Conservation (phyloP, 2,888 invertebrate genomes). For the Cryptocheilus praepositus region DNA sequence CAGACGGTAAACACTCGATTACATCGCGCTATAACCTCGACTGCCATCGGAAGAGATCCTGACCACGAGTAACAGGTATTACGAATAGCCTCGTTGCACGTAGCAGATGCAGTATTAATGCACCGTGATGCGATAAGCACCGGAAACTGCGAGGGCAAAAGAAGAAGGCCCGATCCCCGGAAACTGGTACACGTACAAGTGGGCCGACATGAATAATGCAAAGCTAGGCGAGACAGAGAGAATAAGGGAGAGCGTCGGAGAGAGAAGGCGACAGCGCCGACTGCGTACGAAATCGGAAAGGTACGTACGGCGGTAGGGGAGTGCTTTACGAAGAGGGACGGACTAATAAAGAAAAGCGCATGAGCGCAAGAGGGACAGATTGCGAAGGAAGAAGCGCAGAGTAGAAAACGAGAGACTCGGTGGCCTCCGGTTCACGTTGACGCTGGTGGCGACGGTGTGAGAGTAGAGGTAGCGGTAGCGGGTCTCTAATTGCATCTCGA, state of each 20-base stretch:
- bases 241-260: no score
- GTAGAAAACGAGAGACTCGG: slow-evolving; percentile 10
- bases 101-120: slow-evolving; percentile 33
- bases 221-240: slow-evolving; percentile 10
- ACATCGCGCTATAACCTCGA: no score
- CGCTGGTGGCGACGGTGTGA: background rate
- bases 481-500: slow-evolving; percentile 55
- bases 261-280: slow-evolving; percentile 18
- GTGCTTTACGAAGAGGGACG: background rate
- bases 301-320: slow-evolving; percentile 9
- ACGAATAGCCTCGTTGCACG: slow-evolving; percentile 4
- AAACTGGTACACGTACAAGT: slow-evolving; percentile 42
- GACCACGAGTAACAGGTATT: slow-evolving; percentile 25
- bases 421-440: slow-evolving; percentile 10
- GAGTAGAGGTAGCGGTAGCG: slow-evolving; percentile 5
- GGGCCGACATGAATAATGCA: slow-evolving; percentile 45
- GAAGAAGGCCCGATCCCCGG: slow-evolving; percentile 20
- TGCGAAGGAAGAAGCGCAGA: background rate
- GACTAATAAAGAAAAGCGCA: background rate
- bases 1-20: no score
- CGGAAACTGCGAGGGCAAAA: slow-evolving; percentile 21
- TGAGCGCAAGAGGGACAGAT: background rate
- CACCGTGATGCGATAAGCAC: slow-evolving; percentile 30
- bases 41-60: slow-evolving; percentile 1
- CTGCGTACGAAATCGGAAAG: slow-evolving; percentile 40